These are phyloP conservation scores for Casuarius casuarius DNA, from an alignment of 2,113 vertebrate species.

Conservation along the genomic window DNA sequence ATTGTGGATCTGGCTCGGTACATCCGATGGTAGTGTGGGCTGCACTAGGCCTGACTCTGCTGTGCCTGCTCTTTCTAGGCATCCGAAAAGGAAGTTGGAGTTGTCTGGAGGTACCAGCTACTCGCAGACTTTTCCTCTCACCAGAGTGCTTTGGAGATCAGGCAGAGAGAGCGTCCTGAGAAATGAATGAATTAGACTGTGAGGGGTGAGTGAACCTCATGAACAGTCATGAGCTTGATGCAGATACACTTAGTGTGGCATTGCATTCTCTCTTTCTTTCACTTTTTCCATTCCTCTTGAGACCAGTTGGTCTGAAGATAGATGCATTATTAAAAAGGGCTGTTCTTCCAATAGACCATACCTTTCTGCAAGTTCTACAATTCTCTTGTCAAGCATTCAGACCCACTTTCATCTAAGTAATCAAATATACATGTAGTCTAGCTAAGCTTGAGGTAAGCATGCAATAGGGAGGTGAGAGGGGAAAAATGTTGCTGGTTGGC, in stretches of 20 bases:
- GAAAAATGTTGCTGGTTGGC: rapidly evolving
- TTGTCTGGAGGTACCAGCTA: neutral
- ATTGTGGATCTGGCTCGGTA: neutral
- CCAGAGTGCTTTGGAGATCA: neutral
- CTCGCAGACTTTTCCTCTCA: neutral
- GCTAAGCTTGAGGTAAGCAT: neutral
- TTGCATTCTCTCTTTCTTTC: neutral
- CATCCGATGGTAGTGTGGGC: neutral
- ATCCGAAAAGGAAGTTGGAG: neutral
- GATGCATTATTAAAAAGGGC: neutral
- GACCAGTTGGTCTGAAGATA: neutral
- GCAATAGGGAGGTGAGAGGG: neutral
- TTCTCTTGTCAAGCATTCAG: neutral
- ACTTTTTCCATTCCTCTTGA: neutral
- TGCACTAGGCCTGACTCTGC: rapidly evolving
- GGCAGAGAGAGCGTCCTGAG: neutral
- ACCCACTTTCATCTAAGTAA: neutral
- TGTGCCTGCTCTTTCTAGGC: neutral
- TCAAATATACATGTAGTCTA: neutral
- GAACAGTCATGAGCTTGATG: neutral
- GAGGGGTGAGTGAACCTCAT: neutral
- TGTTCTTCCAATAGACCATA: neutral
- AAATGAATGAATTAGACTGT: neutral
- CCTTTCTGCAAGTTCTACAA: neutral
- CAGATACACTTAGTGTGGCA: neutral